Evolutionary conservation across 2,113 vertebrate species (phyloP).

Genomic region (Sinocyclocheilus maitianheensis): DNA sequence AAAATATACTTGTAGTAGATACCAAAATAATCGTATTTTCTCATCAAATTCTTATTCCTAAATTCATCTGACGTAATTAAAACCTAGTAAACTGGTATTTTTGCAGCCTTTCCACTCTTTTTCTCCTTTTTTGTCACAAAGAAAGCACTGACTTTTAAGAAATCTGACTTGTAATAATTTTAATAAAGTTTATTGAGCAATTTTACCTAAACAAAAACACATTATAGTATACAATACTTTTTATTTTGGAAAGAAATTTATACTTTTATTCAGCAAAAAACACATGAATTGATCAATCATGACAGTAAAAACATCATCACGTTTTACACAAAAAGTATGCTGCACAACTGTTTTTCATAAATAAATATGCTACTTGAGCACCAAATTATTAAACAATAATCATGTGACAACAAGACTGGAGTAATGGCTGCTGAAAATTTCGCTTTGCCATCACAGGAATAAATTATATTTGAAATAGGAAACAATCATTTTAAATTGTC

Average conservation of each 20-base stretch:
- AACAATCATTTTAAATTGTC: no score
- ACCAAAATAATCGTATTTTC: not conserved
- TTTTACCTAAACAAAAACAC: not conserved
- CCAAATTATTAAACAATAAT: not conserved
- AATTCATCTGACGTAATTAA: not conserved
- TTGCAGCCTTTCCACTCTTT: not conserved
- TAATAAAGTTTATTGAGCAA: not conserved
- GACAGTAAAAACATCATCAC: not conserved
- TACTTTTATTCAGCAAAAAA: not conserved
- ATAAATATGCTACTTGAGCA: not conserved
- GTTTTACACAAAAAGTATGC: not conserved
- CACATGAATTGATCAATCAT: not conserved
- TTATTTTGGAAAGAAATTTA: not conserved
- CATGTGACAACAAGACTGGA: not conserved
- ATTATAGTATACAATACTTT: not conserved
- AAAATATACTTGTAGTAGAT: not conserved
- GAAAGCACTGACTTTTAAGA: no score
- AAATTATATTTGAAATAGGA: not conserved
- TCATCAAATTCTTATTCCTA: not conserved
- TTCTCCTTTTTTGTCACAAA: not conserved
- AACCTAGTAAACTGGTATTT: not conserved
- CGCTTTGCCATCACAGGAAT: not conserved
- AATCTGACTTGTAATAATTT: no score
- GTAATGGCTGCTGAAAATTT: not conserved
- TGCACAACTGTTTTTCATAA: no score